phyloP scores from a whole-genome alignment of 2,797 vertebrate genomes.

The Acanthurus tractus region DNA sequence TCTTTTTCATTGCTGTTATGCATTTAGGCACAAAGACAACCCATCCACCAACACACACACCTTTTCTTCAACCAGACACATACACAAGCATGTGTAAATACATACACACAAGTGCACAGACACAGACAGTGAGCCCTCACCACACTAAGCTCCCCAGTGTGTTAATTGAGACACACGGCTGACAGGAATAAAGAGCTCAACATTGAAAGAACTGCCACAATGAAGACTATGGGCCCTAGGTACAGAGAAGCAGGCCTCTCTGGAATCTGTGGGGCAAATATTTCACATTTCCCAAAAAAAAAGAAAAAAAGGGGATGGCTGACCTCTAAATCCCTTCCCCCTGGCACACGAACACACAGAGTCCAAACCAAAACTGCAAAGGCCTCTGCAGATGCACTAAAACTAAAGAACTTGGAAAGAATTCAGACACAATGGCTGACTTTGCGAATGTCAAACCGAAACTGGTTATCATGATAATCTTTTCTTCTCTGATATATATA shows the following conservation, averaged over 20 bases:
- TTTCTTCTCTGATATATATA: neutral
- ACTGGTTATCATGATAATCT: too few relatives aligned
- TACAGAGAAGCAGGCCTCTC: slow-evolving; percentile 61
- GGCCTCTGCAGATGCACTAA: slow-evolving; percentile 8
- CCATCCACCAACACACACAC: slow-evolving; percentile 1
- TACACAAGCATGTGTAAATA: slow-evolving; percentile 18
- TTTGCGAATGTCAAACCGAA: slow-evolving; percentile 1
- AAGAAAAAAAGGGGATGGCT: slow-evolving; percentile 13
- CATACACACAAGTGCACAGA: slow-evolving; percentile 1
- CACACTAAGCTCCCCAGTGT: slow-evolving; percentile 73
- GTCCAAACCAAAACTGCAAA: slow-evolving; percentile 13
- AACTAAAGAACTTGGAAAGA: slow-evolving; percentile 11
- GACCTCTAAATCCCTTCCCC: slow-evolving; percentile 46
- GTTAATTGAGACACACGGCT: slow-evolving; percentile 75
- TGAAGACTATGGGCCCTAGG: slow-evolving; percentile 60
- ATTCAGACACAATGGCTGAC: neutral
- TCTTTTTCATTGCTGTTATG: slow-evolving; percentile 32
- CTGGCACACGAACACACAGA: slow-evolving; percentile 15
- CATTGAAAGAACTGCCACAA: slow-evolving; percentile 73
- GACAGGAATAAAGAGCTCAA: slow-evolving; percentile 72
- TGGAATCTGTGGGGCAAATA: slow-evolving; percentile 76
- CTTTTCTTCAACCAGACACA: slow-evolving; percentile 12
- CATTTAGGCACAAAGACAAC: slow-evolving; percentile 33
- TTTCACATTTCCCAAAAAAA: slow-evolving; percentile 52
- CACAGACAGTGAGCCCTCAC: slow-evolving; percentile 30